These are phyloP conservation scores for Nipponacmea schrenckii DNA, from an alignment of 2,888 invertebrate genomes.

Conservation along the genomic window DNA sequence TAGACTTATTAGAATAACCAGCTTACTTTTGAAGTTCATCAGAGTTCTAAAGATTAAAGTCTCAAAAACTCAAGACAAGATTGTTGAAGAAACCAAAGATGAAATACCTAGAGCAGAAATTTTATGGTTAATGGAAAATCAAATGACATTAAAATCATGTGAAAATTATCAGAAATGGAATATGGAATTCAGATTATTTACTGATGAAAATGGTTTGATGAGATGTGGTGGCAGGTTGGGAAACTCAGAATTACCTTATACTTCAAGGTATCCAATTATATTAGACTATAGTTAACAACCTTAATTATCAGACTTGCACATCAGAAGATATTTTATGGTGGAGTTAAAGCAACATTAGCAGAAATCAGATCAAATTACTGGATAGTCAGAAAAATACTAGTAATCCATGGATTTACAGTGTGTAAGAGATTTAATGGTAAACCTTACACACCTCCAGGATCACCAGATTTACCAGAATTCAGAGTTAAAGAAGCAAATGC, in stretches of 20 bases:
- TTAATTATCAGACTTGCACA: background rate
- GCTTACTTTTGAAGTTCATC: background rate
- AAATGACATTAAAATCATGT: too few relatives aligned
- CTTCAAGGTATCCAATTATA: background rate
- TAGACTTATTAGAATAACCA: background rate
- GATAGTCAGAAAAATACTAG: background rate
- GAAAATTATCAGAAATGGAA: too few relatives aligned
- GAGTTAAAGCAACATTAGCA: background rate
- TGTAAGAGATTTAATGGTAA: slow-evolving; percentile 2
- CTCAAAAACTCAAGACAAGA: background rate
- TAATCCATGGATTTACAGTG: background rate
- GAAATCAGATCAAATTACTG: background rate
- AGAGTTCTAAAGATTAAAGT: background rate
- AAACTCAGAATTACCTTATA: background rate
- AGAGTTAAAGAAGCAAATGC: background rate
- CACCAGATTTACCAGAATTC: background rate
- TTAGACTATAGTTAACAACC: background rate
- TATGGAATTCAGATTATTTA: background rate
- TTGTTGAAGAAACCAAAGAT: too few relatives aligned
- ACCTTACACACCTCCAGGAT: background rate
- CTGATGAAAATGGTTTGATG: background rate
- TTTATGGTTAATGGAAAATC: too few relatives aligned
- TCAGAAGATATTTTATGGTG: background rate
- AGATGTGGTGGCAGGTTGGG: background rate
- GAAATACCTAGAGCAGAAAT: too few relatives aligned